Base-by-base conservation (phyloP, 2,888 invertebrate species). In the Malacosoma neustria region DNA sequence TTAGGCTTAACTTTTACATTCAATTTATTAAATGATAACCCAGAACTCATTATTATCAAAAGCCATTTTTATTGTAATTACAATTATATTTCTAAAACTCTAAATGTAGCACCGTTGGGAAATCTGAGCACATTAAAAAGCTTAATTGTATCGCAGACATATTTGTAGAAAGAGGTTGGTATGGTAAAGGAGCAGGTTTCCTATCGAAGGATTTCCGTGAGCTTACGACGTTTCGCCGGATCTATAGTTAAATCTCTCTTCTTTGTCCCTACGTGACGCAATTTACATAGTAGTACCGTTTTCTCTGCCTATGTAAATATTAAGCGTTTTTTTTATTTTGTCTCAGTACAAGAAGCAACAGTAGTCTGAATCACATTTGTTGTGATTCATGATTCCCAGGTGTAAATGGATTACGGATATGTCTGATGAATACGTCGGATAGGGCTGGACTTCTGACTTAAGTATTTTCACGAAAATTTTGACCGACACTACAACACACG, bases 311-410 rank as follows among this genome's bases (percentile, higher is more conserved):
- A 63, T 68, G 66, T 61, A 72, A 66, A 68, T 68, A 47, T 46
- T 39, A 54, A 63, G 56, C 63, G 63, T 69, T n/a, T n/a, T 72
- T 70, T 61, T 41, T 55, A 51, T 70, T 61, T 41, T 55, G 51
- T 54, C 43, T 50, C 53, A 41, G 51, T 54, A 54, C 48, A 61
- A 61, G 64, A 65, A 58, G 58, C 54, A 69, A 73, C 75, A 75
- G 76, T 75, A 75, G 74, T 75, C 72, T 48, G 64, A 61, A 62
- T 61, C 61, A 63, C 61, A 62, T 64, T 56, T 62, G 51, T 62
- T 57, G 63, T 74, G 74, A 75, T 74, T 73, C 74, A 73, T 74
- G 72, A 14, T n/a, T n/a, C n/a, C n/a, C n/a, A n/a, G n/a, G n/a
- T n/a, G n/a, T n/a, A n/a, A n/a, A n/a, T n/a, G n/a, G n/a, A n/a